Evolutionary conservation across 64 coral and sea anemone genomes (phyloP).

Genomic region (Actinia tenebrosa): DNA sequence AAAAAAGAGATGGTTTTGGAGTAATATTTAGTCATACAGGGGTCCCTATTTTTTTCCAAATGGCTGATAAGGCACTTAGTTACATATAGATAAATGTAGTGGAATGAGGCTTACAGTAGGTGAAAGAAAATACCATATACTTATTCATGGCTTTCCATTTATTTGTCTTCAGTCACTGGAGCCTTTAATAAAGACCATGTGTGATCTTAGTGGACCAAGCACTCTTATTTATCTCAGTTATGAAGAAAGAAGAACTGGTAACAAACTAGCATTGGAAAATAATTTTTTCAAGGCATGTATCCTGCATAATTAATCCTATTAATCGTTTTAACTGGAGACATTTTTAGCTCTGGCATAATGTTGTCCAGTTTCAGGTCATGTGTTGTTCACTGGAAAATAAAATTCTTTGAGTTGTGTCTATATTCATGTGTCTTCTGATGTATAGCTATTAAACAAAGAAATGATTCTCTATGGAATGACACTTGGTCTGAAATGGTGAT

Average conservation of each 20-base stretch:
- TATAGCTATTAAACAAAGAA: too few relatives aligned
- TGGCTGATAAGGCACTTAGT: too few relatives aligned
- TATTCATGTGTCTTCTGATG: too few relatives aligned
- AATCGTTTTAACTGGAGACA: background rate
- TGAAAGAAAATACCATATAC: background rate
- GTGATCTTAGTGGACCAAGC: constrained; percentile 37
- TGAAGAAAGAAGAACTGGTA: constrained; percentile 46
- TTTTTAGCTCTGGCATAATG: background rate
- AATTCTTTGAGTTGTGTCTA: too few relatives aligned
- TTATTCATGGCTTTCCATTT: background rate
- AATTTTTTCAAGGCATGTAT: constrained; percentile 31
- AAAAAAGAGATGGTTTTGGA: too few relatives aligned
- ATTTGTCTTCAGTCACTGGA: constrained; percentile 32
- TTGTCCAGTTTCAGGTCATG: background rate
- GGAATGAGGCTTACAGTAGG: background rate
- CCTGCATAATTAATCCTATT: too few relatives aligned
- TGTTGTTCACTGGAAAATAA: too few relatives aligned
- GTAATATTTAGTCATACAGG: too few relatives aligned
- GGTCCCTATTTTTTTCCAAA: too few relatives aligned
- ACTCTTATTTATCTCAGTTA: constrained; percentile 42
- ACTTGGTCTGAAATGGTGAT: too few relatives aligned
- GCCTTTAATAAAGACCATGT: constrained; percentile 45
- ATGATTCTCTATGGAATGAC: too few relatives aligned
- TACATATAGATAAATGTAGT: too few relatives aligned
- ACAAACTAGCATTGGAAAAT: constrained; percentile 43